A percentile compares a stretch with the other conserved stretches of the same genome.
Evolutionary conservation across 2,888 invertebrate species (phyloP).

Genomic region (Oscheius sp.): DNA sequence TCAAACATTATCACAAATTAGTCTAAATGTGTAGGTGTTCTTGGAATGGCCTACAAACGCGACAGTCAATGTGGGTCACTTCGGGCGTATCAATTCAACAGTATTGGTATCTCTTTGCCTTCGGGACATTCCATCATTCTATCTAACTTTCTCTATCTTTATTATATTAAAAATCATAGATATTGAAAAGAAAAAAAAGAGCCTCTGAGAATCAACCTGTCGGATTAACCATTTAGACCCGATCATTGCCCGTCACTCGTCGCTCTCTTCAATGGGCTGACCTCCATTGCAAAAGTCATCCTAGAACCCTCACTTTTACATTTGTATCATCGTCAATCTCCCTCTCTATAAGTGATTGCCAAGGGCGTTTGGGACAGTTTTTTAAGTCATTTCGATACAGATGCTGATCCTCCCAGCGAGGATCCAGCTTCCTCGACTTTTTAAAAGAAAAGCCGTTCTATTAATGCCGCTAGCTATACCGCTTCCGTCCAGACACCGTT

Average conservation of each 20-base stretch:
- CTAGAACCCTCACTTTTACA: constrained; percentile 3
- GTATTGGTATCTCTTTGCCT: constrained; percentile 28
- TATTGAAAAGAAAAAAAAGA: neutral
- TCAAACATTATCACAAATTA: constrained; percentile 10
- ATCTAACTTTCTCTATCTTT: neutral
- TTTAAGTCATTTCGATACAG: constrained; percentile 22
- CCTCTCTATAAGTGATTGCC: neutral
- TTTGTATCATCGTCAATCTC: neutral
- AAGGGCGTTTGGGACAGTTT: neutral
- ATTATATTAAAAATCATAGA: neutral
- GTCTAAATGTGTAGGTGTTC: constrained; percentile 28
- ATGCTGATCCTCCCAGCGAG: neutral
- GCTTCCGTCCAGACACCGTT: neutral
- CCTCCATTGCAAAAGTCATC: constrained; percentile 25
- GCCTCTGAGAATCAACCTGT: neutral
- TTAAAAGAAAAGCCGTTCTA: constrained; percentile 27
- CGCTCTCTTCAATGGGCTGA: constrained; percentile 26
- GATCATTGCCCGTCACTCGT: constrained; percentile 27
- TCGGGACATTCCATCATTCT: constrained; percentile 5
- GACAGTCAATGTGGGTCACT: constrained; percentile 25
- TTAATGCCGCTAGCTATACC: constrained; percentile 22
- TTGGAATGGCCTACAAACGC: constrained; percentile 35
- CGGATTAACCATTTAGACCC: constrained; percentile 27
- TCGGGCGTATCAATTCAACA: constrained; percentile 34
- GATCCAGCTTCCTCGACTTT: constrained; percentile 24